phyloP scores from a whole-genome alignment of 2,888 invertebrate species.

The Acronicta alni region DNA sequence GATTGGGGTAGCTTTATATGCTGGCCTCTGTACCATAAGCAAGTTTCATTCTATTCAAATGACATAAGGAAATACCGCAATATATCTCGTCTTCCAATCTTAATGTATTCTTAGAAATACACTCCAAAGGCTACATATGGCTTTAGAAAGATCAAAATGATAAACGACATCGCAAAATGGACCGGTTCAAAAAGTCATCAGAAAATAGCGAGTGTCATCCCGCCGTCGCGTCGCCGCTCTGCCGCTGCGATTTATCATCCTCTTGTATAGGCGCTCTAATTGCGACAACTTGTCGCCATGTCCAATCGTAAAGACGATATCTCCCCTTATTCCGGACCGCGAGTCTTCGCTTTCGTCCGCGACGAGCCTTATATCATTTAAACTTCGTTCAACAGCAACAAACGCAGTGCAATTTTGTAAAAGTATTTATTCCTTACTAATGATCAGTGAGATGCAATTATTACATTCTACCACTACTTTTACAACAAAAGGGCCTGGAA shows the following conservation, averaged over 20 bases:
- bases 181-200: slow-evolving; percentile 65
- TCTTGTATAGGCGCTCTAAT: slow-evolving; percentile 66
- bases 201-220: slow-evolving; percentile 61
- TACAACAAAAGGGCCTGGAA: too few species aligned
- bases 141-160: slow-evolving; percentile 57
- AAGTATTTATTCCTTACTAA: slow-evolving; percentile 22
- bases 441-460: too few species aligned
- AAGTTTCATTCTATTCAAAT: slow-evolving; percentile 9
- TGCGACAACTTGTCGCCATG: slow-evolving; percentile 68
- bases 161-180: slow-evolving; percentile 64
- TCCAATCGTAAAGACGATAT: slow-evolving; percentile 48
- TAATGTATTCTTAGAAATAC: slow-evolving; percentile 42
- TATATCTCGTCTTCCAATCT: slow-evolving; percentile 30
- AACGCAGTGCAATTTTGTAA: slow-evolving; percentile 43
- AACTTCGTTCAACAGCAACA: slow-evolving; percentile 37
- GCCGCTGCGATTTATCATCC: slow-evolving; percentile 66
- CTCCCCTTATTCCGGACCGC: slow-evolving; percentile 40
- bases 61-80: slow-evolving; percentile 30
- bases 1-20: too few species aligned
- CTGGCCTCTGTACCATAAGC: too few species aligned
- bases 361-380: slow-evolving; percentile 44
- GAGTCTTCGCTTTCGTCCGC: slow-evolving; percentile 1
- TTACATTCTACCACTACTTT: too few species aligned
- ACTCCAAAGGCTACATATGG: slow-evolving; percentile 27
- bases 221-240: slow-evolving; percentile 56